Base-by-base conservation (phyloP, 2,113 vertebrate species). In the Carassius auratus region DNA sequence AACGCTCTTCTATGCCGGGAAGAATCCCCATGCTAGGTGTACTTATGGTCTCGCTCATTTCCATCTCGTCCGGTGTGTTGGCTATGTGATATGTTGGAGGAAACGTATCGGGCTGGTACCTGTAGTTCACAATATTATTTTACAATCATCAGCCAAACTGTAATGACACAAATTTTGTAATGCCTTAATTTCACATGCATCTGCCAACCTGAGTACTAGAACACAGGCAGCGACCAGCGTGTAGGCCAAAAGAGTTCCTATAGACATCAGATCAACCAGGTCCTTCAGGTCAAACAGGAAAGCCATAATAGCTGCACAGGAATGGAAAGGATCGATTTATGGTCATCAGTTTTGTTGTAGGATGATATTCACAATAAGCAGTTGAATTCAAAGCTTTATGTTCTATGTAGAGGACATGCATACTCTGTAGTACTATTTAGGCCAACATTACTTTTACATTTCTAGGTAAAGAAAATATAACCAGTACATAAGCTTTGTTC, bases 221-320 rank as follows among this genome's bases (percentile, higher is more conserved):
- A 99, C 97, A 36, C 98, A 99, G 87, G 97, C 96, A 71, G 97
- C 98, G 86, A 99, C 98, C 91, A 99, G 90, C 3, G 98, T 99
- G 89, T 99, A 99, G 77, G 98, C 97, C 92, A 99, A 93, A 77
- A 99, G 96, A 0, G 98, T 99, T 13, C 98, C 97, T 0, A 99
- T 99, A 9, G 98, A 99, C 98, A 99, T 99, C 87, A 99, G 94
- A 89, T 99, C 97, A 85, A 99, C 97, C 90, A 99, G 92, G 91
- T 98, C 97, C 92, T 99, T 99, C 91, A 99, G 94, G 89, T 99
- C 98, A 45, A 99, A 99, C 84, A 99, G 95, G 89, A 99, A 98
- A 4, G 97, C 97, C 98, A 99, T 99, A 91, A 98, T 76, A 86
- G 97, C 98, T 99, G 90, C 26, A 45, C 14, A n/a, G 55, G 55